phyloP scores from a whole-genome alignment of 2,888 invertebrate genomes.

The Macaria liturata region DNA sequence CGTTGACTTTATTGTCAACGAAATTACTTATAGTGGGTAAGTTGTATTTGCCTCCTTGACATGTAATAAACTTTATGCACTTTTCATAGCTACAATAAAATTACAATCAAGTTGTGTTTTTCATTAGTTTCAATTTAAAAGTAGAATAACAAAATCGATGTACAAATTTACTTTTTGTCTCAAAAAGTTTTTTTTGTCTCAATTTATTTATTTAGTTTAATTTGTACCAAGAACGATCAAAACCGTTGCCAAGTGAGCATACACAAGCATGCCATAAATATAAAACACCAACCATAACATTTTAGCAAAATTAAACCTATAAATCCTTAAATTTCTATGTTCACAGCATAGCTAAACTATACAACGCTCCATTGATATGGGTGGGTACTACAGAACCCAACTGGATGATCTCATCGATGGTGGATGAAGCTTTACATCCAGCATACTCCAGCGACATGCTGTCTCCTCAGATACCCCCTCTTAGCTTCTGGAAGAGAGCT shows the following conservation, averaged over 20 bases:
- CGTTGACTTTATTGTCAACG: conserved; percentile 45
- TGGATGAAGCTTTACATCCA: conserved; percentile 52
- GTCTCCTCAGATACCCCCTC: conserved; percentile 36
- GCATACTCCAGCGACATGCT: conserved; percentile 40
- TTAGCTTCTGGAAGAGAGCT: conserved; percentile 40
- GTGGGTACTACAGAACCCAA: conserved; percentile 53
- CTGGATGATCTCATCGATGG: conserved; percentile 42
- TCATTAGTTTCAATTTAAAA: neutral
- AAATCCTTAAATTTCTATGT: too few relatives aligned
- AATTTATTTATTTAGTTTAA: conserved; percentile 24
- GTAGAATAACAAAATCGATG: neutral
- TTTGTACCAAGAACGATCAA: too few relatives aligned
- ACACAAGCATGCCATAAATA: too few relatives aligned
- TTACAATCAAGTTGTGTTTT: too few relatives aligned
- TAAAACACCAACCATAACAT: too few relatives aligned
- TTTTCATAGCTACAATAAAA: too few relatives aligned
- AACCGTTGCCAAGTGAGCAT: too few relatives aligned
- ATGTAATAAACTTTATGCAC: too few relatives aligned
- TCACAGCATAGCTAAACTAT: conserved; percentile 53
- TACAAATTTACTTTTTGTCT: too few relatives aligned
- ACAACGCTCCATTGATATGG: conserved; percentile 59
- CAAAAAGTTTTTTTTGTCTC: too few relatives aligned
- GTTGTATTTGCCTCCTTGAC: neutral
- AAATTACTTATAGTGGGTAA: conserved; percentile 38
- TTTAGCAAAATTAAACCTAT: too few relatives aligned